Base-by-base conservation (phyloP, 2,888 invertebrate species). In the Anarsia innoxiella region DNA sequence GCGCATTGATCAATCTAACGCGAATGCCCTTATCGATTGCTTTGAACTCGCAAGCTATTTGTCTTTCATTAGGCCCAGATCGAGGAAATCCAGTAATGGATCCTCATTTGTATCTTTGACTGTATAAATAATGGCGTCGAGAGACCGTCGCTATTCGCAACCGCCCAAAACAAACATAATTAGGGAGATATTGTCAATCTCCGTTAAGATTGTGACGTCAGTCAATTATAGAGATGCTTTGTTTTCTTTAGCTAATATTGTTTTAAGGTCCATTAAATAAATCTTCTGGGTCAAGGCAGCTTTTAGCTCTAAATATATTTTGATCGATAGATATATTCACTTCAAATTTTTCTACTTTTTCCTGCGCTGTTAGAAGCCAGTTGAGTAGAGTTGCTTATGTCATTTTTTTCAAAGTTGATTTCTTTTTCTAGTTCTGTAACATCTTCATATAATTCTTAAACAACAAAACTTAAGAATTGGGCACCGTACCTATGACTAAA, bases 1-100 rank as follows among this genome's bases (percentile, higher is more conserved):
- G 57, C 54, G 57, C 56, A 50, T 61, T 63, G 60, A 66, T 66
- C 62, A 67, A 69, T 68, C 66, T 65, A 69, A 71, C 63, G 63
- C 60, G 59, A 64, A 67, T 57, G 63, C 59, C 59, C 67, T 66
- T 66, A 71, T 70, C 68, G 69, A 74, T 73, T 51, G 60, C 66
- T 72, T 68, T 69, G 72, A 74, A 67, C 67, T 66, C 59, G 48
- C 61, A 41, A 67, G 69, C 66, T 74, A 75, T 77, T 77, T 77
- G 74, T 74, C 73, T 75, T 74, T 77, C 75, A 76, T 75, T 74
- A 74, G 71, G 58, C 64, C 58, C 66, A 66, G 65, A 76, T 74
- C 73, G 76, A 68, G 68, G 70, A 76, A 71, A 75, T 73, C 68
- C 70, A 58, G 72, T 76, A 72, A 74, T 73, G 73, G 74, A 73